Percentiles rank a stretch among this genome's conserved stretches.
Conservation (phyloP, 2,797 vertebrate species). For the Graptemys geographica region DNA sequence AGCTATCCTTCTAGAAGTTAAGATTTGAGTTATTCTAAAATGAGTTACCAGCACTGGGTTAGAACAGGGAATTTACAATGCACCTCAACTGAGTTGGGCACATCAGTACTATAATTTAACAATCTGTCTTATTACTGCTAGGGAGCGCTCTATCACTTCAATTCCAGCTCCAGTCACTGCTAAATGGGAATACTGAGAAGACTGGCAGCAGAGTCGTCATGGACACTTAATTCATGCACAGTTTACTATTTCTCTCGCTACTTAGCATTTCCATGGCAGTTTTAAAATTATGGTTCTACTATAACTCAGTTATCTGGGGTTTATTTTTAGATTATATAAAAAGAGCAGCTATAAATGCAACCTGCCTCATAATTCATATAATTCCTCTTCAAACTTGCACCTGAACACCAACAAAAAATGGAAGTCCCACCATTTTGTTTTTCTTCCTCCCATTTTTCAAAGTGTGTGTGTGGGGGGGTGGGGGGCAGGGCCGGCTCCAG, state of each 20-base stretch:
- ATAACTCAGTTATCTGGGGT: conserved; percentile 29
- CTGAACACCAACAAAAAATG: conserved; percentile 35
- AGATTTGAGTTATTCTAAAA: conserved; percentile 34
- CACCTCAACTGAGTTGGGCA: neutral
- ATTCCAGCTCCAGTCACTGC: neutral
- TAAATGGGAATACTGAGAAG: conserved; percentile 21
- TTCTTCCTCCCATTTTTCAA: neutral
- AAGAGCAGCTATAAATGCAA: conserved; percentile 59
- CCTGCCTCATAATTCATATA: conserved; percentile 28
- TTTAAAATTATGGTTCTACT: conserved; percentile 69
- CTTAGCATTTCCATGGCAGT: conserved; percentile 48
- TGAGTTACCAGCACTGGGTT: neutral
- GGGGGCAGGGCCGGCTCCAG: no score
- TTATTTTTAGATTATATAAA: conserved; percentile 73
- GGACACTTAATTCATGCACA: neutral
- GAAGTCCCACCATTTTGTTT: neutral
- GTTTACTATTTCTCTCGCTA: neutral
- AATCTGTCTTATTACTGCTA: neutral
- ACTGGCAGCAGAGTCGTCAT: neutral
- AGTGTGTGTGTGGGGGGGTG: no score
- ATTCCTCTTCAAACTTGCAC: conserved; percentile 43
- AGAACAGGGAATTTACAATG: conserved; percentile 8
- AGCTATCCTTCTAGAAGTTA: neutral
- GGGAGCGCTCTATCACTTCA: neutral
- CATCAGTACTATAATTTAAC: neutral